Evolutionary conservation across 2,113 vertebrate genomes (phyloP).

Genomic region (Ivindomyrus marchei): DNA sequence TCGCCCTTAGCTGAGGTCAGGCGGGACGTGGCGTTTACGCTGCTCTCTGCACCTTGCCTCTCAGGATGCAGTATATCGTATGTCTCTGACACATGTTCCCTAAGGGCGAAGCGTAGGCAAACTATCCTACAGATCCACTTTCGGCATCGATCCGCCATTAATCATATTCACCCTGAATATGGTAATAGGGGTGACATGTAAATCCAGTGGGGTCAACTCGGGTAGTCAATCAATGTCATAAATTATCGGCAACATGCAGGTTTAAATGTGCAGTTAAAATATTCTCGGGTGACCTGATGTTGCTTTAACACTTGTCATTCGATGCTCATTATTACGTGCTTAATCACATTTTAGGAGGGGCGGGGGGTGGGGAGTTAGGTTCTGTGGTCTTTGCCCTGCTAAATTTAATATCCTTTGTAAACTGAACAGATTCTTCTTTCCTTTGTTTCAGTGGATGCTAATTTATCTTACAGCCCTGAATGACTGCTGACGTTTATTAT

Average conservation of each 20-base stretch:
- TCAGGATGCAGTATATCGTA: not conserved
- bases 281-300: not conserved
- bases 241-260: not conserved
- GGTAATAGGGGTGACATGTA: not conserved
- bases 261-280: not conserved
- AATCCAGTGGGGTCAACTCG: not conserved
- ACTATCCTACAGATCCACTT: not conserved
- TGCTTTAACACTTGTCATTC: not conserved
- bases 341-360: not conserved
- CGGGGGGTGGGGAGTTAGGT: not conserved
- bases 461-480: not conserved
- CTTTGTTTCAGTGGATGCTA: not conserved
- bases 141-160: not conserved
- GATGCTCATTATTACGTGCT: not conserved
- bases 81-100: not conserved
- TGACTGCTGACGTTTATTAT: not conserved
- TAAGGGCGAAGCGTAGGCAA: not conserved
- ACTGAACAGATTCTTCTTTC: not conserved
- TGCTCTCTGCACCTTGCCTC: not conserved
- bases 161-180: not conserved
- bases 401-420: not conserved
- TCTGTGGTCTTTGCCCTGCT: not conserved
- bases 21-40: not conserved
- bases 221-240: not conserved
- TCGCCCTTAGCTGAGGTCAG: conserved; percentile 4